Evolutionary conservation across 2,888 invertebrate genomes (phyloP), one percentile per base, ranked within the genome.

Genomic region (Pristionchus entomophagus): DNA sequence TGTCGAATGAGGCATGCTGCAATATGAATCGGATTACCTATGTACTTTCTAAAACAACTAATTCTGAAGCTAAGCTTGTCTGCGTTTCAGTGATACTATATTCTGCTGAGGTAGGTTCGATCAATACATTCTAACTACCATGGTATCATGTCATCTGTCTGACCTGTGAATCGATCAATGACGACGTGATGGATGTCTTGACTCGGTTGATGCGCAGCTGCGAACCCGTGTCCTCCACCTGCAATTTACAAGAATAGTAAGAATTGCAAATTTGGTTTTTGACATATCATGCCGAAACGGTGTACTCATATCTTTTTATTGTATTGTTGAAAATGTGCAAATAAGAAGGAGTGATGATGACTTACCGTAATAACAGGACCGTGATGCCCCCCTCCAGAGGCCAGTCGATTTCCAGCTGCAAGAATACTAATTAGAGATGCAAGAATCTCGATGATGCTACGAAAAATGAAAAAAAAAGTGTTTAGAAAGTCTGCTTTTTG

Each of bases 171-270:
- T 91, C 91, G 17, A 90, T 80, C 6, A 91, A 85, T 38, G 86
- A 87, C 32, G 90, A 89, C 53, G 89, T 91, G 32, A 89, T 86
- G 77, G 85, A 86, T 5, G 89, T 84, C 65, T 88, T 88, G 82
- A 87, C 87, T 26, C 85, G 88, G 83, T 89, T 90, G 81, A 90
- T 90, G 38, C 88, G 86, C 38, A 90, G 86, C 85, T 91, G 92
- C 8, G 89, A 90, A 45, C 90, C 91, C 4, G 92, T 92, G 86
- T 92, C 92, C 82, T 92, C 91, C 14, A 92, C 91, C 10, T 73
- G 1, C 1, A 38, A 45, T 73, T 45, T 73, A 38, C 32, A 10
- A 14, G 12, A 62, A 62, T 35, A 56, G 90, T 91, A 38, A 90
- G n/a, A n/a, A n/a, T n/a, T n/a, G n/a, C n/a, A n/a, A n/a, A n/a